Evolutionary conservation across 2,797 vertebrate species (phyloP).

Genomic region (Acestrorhynchus altus): DNA sequence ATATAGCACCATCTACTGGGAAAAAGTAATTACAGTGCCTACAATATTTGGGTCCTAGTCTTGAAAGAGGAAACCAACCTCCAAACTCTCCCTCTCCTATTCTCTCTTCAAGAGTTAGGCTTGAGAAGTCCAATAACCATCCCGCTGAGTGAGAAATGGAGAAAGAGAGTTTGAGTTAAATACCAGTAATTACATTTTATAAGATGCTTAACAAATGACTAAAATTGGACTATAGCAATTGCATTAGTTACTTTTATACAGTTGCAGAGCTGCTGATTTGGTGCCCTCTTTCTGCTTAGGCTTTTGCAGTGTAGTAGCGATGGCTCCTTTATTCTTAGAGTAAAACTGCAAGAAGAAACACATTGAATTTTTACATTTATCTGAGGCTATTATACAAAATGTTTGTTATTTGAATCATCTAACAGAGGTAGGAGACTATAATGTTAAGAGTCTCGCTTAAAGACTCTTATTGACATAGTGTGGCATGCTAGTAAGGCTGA

Average conservation of each 20-base stretch:
- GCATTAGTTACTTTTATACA: constrained; percentile 83
- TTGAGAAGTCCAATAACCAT: constrained; percentile 87
- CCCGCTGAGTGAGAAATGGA: constrained; percentile 76
- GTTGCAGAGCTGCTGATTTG: constrained; percentile 85
- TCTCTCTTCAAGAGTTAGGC: constrained; percentile 80
- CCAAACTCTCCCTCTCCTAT: constrained; percentile 93
- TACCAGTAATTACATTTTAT: neutral
- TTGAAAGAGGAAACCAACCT: constrained; percentile 72
- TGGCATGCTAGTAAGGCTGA: no score
- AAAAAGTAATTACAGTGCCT: neutral
- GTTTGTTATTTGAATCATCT: no score
- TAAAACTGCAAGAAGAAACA: constrained; percentile 80
- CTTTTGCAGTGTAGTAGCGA: constrained; percentile 86
- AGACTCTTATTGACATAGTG: no score
- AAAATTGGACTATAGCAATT: neutral
- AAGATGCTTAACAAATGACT: neutral
- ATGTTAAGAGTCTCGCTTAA: no score
- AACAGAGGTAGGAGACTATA: no score
- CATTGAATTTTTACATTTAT: no score
- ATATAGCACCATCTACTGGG: constrained; percentile 18
- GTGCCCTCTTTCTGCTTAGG: constrained; percentile 87
- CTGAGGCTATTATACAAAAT: no score
- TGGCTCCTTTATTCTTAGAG: constrained; percentile 83
- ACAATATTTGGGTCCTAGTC: neutral
- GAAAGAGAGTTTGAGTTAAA: neutral